These are phyloP conservation scores for Gryllus longicercus DNA, from an alignment of 2,888 invertebrate species.

Conservation along the genomic window DNA sequence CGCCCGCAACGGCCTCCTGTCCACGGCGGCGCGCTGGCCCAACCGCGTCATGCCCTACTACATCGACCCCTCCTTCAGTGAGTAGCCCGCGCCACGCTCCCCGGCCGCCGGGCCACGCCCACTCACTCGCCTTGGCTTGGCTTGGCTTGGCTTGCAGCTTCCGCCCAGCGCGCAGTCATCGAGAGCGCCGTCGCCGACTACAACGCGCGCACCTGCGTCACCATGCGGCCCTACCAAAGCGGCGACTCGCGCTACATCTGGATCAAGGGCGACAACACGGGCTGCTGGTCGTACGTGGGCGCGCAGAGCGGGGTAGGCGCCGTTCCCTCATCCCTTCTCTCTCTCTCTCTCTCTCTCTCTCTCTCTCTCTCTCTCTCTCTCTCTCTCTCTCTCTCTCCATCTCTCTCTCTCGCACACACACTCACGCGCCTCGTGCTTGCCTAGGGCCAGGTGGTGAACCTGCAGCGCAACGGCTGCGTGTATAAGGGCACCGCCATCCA, in stretches of 20 bases:
- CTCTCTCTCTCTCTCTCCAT: too few relatives aligned
- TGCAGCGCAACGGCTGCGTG: not conserved
- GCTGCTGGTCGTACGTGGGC: not conserved
- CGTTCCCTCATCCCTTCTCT: too few relatives aligned
- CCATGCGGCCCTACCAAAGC: not conserved
- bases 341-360: too few relatives aligned
- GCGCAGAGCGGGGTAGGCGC: not conserved
- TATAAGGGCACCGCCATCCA: slow-evolving; percentile 5
- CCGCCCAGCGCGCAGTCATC: not conserved
- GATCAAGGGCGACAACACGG: slow-evolving; percentile 9
- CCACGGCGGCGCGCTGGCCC: not conserved
- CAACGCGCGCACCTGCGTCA: not conserved
- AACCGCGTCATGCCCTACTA: slow-evolving; percentile 17
- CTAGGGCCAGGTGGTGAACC: not conserved
- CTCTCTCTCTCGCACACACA: too few relatives aligned
- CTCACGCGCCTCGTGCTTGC: not conserved
- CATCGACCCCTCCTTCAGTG: not conserved
- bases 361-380: too few relatives aligned
- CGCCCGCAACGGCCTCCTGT: not conserved
- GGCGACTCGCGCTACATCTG: not conserved
- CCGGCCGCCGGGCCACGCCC: too few relatives aligned
- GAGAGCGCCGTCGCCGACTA: not conserved
- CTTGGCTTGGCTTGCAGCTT: not conserved
- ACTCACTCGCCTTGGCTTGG: too few relatives aligned
- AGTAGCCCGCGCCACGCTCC: not conserved